Evolutionary conservation across 2,888 invertebrate genomes (phyloP).

Genomic region (Salticus scenicus): DNA sequence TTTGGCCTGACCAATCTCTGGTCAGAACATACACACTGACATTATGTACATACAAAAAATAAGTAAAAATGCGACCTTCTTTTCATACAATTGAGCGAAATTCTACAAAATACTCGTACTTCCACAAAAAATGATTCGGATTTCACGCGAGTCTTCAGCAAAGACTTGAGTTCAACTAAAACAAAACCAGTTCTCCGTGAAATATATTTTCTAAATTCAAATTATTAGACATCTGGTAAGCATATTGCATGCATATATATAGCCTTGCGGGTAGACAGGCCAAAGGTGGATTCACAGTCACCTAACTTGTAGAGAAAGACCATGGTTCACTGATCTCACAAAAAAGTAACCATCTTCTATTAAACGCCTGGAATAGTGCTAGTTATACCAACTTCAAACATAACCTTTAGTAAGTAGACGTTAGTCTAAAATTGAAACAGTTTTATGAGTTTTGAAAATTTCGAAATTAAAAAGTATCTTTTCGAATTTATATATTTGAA

Average conservation of each 20-base stretch:
- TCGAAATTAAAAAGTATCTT: too few relatives aligned
- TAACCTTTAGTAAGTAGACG: too few relatives aligned
- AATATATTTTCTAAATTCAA: conserved; percentile 50
- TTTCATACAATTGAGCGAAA: conserved; percentile 69
- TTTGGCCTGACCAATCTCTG: conserved; percentile 55
- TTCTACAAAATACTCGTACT: conserved; percentile 68
- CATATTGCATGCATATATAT: conserved; percentile 29
- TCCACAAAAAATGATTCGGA: conserved; percentile 50
- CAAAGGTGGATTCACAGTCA: conserved; percentile 35
- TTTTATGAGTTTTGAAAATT: too few relatives aligned
- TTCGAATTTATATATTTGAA: too few relatives aligned
- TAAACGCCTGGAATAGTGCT: too few relatives aligned
- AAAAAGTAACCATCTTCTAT: background rate
- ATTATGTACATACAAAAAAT: conserved; percentile 69
- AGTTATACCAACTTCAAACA: too few relatives aligned
- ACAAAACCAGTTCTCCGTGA: conserved; percentile 55
- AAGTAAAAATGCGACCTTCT: conserved; percentile 69
- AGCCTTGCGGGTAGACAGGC: conserved; percentile 52
- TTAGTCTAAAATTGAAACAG: too few relatives aligned
- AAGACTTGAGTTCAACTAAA: too few relatives aligned
- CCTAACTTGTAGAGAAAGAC: conserved; percentile 39
- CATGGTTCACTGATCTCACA: background rate
- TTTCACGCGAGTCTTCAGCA: conserved; percentile 43
- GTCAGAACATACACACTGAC: conserved; percentile 67
- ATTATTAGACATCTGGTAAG: conserved; percentile 43